Conservation (phyloP, 2,113 vertebrate genomes). For the Connochaetes taurinus region DNA sequence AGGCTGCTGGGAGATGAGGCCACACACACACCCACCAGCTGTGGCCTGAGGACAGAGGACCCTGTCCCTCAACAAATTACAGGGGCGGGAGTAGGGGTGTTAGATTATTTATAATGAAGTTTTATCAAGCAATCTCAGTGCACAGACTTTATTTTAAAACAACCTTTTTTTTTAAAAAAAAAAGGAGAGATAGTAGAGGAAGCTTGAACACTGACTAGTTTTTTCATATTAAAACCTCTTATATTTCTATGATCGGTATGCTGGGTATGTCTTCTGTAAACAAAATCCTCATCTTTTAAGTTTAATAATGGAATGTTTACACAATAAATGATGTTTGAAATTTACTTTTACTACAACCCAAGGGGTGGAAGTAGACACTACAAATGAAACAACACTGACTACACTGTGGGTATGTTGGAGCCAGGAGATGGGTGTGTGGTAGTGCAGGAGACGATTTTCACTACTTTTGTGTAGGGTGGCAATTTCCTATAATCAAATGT, state of each 20-base stretch:
- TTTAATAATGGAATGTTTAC: background rate
- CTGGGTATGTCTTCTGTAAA: background rate
- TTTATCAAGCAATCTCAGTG: background rate
- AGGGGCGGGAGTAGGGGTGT: rapidly evolving
- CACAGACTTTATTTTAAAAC: background rate
- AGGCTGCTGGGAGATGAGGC: background rate
- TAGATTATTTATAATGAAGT: background rate
- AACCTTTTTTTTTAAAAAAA: background rate
- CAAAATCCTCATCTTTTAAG: background rate
- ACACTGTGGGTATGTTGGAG: background rate
- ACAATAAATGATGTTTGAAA: background rate
- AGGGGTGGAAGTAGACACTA: background rate
- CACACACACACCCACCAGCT: background rate
- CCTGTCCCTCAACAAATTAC: background rate
- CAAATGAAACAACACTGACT: background rate
- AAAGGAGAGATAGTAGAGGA: background rate
- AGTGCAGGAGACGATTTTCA: background rate
- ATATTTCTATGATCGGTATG: background rate
- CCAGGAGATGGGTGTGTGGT: background rate
- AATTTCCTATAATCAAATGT: background rate
- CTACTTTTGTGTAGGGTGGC: background rate
- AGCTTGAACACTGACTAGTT: background rate
- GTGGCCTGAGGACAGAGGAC: background rate
- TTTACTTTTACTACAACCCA: background rate
- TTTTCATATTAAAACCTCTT: background rate